phyloP scores from a whole-genome alignment of 1,140 invertebrate species.

The Pogonomyrmex barbatus region DNA sequence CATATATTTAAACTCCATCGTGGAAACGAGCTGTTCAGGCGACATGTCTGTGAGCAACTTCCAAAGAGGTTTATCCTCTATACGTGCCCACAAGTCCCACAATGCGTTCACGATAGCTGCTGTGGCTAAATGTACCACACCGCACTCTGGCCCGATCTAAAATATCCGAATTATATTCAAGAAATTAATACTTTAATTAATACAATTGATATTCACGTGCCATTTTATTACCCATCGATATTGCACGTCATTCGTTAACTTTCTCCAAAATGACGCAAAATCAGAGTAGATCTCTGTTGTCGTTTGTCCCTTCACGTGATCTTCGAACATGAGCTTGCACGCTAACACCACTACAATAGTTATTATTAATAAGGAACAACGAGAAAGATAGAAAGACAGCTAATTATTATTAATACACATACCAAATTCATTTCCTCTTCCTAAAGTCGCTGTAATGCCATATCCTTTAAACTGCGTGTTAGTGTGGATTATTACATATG shows the following conservation, averaged over 20 bases:
- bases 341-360: conserved; percentile 89
- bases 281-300: conserved; percentile 90
- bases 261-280: conserved; percentile 93
- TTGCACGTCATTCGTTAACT: conserved; percentile 94
- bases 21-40: conserved; percentile 93
- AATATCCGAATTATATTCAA: neutral
- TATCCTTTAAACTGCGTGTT: conserved; percentile 89
- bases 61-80: conserved; percentile 95
- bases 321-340: conserved; percentile 89
- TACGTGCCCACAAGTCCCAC: conserved; percentile 96
- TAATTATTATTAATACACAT: conserved; percentile 67
- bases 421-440: conserved; percentile 94
- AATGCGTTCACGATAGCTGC: conserved; percentile 95
- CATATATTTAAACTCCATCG: conserved; percentile 95
- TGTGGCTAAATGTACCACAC: conserved; percentile 94
- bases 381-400: neutral
- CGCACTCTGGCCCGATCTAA: conserved; percentile 96
- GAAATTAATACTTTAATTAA: neutral
- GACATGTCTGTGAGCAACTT: conserved; percentile 93
- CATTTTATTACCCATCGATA: conserved; percentile 92
- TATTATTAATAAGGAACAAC: neutral
- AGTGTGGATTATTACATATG: conserved; percentile 92
- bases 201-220: neutral
- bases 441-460: conserved; percentile 94
- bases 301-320: conserved; percentile 89